Evolutionary conservation across 2,113 vertebrate genomes (phyloP).

Genomic region (Hyperopisus bebe): DNA sequence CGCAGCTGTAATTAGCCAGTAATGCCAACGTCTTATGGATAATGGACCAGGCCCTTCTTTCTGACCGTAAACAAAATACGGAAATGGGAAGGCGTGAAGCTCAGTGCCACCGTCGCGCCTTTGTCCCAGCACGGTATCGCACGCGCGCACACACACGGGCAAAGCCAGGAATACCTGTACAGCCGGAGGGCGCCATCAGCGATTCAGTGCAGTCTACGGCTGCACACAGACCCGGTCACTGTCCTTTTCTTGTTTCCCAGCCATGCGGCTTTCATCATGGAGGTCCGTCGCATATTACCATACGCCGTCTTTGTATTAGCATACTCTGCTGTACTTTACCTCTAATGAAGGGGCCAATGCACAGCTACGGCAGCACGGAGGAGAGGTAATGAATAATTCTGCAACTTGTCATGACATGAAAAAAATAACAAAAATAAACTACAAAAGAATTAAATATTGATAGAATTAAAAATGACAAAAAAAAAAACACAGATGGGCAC

Average conservation of each 20-base stretch:
- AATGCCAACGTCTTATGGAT: slow-evolving; percentile 61
- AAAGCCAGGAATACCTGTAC: slow-evolving; percentile 43
- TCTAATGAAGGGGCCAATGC: slow-evolving; percentile 44
- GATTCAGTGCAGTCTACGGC: slow-evolving; percentile 57
- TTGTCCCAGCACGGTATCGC: slow-evolving; percentile 32
- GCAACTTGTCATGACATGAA: slow-evolving; percentile 42
- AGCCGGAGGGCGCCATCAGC: slow-evolving; percentile 64
- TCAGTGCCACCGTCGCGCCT: slow-evolving; percentile 34
- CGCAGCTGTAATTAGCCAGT: slow-evolving; percentile 55
- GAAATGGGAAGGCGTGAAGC: slow-evolving; percentile 54
- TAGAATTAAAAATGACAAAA: slow-evolving; percentile 16
- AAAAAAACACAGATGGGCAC: slow-evolving; percentile 23
- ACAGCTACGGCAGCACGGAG: slow-evolving; percentile 22
- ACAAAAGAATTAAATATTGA: slow-evolving; percentile 34
- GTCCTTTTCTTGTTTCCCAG: slow-evolving; percentile 41
- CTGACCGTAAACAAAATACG: slow-evolving; percentile 70
- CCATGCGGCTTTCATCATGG: slow-evolving; percentile 50
- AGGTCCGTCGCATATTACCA: slow-evolving; percentile 41
- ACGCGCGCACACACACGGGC: slow-evolving; percentile 54
- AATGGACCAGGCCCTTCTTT: slow-evolving; percentile 67
- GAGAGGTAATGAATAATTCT: slow-evolving; percentile 53
- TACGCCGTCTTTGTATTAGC: slow-evolving; percentile 47
- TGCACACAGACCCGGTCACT: slow-evolving; percentile 43
- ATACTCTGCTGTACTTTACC: slow-evolving; percentile 41
- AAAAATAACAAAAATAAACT: slow-evolving; percentile 33